Conservation (phyloP, 2,113 vertebrate species). For the Colaptes auratus region DNA sequence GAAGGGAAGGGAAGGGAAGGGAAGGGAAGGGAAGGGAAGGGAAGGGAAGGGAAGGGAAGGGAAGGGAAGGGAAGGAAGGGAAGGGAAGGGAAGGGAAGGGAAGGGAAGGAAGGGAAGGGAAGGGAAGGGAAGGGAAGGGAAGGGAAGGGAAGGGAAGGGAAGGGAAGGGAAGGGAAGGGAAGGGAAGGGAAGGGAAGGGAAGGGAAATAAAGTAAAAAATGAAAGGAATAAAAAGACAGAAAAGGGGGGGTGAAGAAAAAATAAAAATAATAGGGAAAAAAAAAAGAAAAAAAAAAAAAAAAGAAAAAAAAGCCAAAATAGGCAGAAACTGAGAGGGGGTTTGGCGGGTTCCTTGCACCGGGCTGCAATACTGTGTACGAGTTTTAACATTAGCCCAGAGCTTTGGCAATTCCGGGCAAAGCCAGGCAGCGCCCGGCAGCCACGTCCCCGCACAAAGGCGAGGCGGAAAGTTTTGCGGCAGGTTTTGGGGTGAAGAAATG, state of each 20-base stretch:
- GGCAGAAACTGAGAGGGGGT: background rate
- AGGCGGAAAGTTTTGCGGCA: background rate
- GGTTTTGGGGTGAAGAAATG: background rate
- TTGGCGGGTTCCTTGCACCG: background rate
- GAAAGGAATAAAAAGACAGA: too few relatives aligned
- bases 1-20: fast-evolving
- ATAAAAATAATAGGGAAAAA: fast-evolving
- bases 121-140: too few relatives aligned
- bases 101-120: too few relatives aligned
- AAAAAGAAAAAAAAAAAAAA: too few relatives aligned
- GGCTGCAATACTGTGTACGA: background rate
- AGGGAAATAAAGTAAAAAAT: background rate
- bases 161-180: fast-evolving
- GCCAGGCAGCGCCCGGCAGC: background rate
- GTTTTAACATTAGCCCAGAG: background rate
- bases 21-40: too few relatives aligned
- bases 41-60: too few relatives aligned
- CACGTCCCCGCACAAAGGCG: background rate
- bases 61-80: fast-evolving
- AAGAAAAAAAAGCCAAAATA: background rate
- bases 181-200: too few relatives aligned
- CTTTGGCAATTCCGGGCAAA: background rate
- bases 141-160: fast-evolving
- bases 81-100: too few relatives aligned
- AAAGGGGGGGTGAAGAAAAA: too few relatives aligned